Conservation (phyloP, 2,797 vertebrate genomes). For the Acomys russatus region DNA sequence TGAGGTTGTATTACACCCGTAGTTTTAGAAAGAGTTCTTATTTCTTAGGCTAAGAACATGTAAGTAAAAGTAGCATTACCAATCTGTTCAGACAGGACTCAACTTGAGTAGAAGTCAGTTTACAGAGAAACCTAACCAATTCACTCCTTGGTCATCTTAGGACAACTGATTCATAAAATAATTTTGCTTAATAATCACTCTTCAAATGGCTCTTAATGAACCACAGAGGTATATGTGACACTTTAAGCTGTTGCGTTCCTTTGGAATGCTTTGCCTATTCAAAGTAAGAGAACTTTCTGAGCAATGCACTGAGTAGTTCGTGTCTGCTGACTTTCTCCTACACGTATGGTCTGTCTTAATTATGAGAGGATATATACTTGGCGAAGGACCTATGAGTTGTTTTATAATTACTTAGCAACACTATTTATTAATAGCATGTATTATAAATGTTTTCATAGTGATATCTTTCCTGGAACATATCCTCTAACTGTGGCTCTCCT, state of each 20-base stretch:
- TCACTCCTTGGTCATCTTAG: conserved; percentile 36
- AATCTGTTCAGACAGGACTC: neutral
- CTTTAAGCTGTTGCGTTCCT: conserved; percentile 24
- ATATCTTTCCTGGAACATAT: conserved; percentile 49
- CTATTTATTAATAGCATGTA: conserved; percentile 53
- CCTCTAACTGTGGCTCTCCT: conserved; percentile 47
- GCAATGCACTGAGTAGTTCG: neutral
- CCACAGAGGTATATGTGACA: conserved; percentile 42
- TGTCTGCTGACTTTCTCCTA: conserved; percentile 55
- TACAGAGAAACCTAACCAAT: neutral
- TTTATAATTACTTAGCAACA: conserved; percentile 52
- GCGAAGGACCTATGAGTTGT: conserved; percentile 5
- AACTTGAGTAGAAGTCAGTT: conserved; percentile 15
- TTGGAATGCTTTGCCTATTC: conserved; percentile 56
- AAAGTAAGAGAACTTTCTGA: conserved; percentile 48
- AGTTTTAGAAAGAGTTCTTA: conserved; percentile 45
- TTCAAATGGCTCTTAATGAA: conserved; percentile 59
- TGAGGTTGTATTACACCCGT: neutral
- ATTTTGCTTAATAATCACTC: conserved; percentile 22
- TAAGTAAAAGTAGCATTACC: conserved; percentile 57
- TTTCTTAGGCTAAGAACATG: conserved; percentile 20
- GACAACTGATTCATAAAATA: conserved; percentile 56
- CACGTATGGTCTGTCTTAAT: conserved; percentile 35
- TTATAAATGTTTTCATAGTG: conserved; percentile 68
- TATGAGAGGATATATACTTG: conserved; percentile 65